Evolutionary conservation across 2,888 invertebrate genomes (phyloP).

Genomic region (Rotaria magnacalcarata): DNA sequence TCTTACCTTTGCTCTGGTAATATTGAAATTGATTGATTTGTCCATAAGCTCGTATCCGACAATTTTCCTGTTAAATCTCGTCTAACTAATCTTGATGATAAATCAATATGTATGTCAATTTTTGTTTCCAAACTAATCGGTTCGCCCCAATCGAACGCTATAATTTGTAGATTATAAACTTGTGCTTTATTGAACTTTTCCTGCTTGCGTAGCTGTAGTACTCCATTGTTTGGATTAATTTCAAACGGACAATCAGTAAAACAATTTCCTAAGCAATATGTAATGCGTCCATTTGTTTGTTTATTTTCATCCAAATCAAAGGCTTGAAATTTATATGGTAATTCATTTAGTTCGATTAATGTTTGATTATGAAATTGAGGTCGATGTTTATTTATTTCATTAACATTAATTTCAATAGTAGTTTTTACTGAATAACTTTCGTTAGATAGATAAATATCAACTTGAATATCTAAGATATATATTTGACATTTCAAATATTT

Average conservation of each 20-base stretch:
- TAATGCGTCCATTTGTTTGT: background rate
- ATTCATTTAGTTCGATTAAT: background rate
- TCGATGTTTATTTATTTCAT: background rate
- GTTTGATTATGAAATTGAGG: background rate
- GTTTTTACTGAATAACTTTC: background rate
- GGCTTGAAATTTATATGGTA: background rate
- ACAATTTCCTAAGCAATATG: background rate
- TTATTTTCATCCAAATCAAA: background rate
- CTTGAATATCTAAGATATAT: slow-evolving; percentile 2
- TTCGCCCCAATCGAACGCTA: slow-evolving; percentile 27
- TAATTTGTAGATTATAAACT: background rate
- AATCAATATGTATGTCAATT: background rate
- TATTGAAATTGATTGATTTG: background rate
- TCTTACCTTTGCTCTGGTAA: background rate
- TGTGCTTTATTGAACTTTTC: background rate
- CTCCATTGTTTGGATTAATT: background rate
- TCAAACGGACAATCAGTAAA: background rate
- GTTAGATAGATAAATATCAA: background rate
- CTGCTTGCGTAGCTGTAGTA: background rate
- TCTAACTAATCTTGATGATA: background rate
- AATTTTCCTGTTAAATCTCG: background rate
- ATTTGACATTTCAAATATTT: background rate
- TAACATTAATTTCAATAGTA: background rate
- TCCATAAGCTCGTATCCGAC: background rate
- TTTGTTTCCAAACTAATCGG: background rate